Evolutionary conservation across 2,797 vertebrate species (phyloP).

Genomic region (Acridotheres tristis): DNA sequence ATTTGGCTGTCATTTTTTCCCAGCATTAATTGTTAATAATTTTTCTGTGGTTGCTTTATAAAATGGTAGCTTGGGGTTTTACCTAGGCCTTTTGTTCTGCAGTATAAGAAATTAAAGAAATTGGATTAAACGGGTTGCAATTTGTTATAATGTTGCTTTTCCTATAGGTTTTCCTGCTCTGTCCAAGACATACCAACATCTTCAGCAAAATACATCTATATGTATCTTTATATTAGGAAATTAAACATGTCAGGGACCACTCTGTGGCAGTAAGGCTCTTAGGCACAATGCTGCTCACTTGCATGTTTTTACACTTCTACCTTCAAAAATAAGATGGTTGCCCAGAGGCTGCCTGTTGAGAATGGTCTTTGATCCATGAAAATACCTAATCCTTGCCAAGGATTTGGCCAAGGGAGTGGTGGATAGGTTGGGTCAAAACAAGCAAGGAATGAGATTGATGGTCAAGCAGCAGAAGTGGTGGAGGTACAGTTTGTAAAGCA

Average conservation of each 20-base stretch:
- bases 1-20: background rate
- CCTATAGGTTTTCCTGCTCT: background rate
- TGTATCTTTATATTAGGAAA: background rate
- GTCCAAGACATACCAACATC: background rate
- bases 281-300: background rate
- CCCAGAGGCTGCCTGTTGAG: background rate
- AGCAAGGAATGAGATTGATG: background rate
- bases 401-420: background rate
- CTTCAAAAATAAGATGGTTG: background rate
- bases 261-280: background rate
- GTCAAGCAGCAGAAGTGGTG: background rate
- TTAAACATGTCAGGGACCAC: background rate
- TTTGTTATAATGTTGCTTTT: background rate
- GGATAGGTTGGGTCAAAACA: background rate
- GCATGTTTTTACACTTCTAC: background rate
- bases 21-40: background rate
- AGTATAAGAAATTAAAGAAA: background rate
- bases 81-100: background rate
- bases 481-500: background rate
- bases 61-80: background rate
- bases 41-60: background rate
- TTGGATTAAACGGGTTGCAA: background rate
- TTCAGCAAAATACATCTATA: background rate
- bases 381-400: background rate
- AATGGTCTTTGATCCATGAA: background rate